phyloP scores from a whole-genome alignment of 2,888 invertebrate species.

The Ophonus ardosiacus region DNA sequence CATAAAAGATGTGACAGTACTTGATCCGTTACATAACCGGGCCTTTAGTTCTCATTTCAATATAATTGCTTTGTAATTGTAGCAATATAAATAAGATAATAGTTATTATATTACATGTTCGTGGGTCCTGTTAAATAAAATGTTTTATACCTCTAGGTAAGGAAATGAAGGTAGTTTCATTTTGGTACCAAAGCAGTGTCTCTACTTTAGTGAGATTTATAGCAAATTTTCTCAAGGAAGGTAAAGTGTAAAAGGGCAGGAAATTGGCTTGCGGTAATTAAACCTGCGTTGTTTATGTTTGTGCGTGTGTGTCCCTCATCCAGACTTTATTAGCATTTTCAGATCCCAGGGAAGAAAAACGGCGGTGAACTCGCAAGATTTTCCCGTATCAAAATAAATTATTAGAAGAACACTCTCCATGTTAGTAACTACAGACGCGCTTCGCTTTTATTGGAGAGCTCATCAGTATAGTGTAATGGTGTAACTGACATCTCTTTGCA shows the following conservation, averaged over 20 bases:
- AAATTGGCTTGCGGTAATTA: conserved; percentile 69
- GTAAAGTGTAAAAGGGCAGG: conserved; percentile 58
- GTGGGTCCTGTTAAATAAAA: too few relatives aligned
- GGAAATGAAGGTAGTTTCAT: background rate
- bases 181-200: background rate
- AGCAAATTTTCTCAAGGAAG: background rate
- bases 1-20: too few relatives aligned
- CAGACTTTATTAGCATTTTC: conserved; percentile 50
- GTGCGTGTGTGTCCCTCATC: conserved; percentile 16
- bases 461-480: too few relatives aligned
- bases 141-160: background rate
- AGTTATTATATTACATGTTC: too few relatives aligned
- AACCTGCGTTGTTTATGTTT: conserved; percentile 69
- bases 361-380: conserved; percentile 40
- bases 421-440: too few relatives aligned
- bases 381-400: too few relatives aligned
- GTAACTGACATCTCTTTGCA: background rate
- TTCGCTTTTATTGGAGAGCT: too few relatives aligned
- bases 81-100: too few relatives aligned
- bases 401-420: too few relatives aligned
- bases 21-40: too few relatives aligned
- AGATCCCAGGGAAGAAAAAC: conserved; percentile 18
- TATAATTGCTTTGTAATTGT: too few relatives aligned
- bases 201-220: background rate
- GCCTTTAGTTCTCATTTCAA: too few relatives aligned